Percentiles rank a stretch among this genome's conserved stretches.
Conservation (phyloP, 2,797 vertebrate species). For the Thunnus albacares region DNA sequence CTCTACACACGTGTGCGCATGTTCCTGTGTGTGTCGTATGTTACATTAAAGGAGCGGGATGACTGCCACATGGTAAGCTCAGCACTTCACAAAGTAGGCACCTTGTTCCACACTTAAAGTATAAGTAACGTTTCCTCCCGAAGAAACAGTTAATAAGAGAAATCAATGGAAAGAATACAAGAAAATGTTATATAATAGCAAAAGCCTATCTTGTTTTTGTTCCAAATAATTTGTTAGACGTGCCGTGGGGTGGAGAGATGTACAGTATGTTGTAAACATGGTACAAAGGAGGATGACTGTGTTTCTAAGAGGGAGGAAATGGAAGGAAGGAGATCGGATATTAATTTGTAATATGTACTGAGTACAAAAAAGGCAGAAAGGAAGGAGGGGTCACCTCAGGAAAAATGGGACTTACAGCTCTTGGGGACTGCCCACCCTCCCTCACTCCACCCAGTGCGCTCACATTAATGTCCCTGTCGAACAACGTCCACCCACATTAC, state of each 20-base stretch:
- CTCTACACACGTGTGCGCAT: constrained; percentile 7
- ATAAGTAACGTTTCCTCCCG: constrained; percentile 10
- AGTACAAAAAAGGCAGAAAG: constrained; percentile 39
- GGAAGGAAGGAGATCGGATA: constrained; percentile 55
- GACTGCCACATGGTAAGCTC: constrained; percentile 47
- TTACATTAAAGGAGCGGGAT: constrained; percentile 43
- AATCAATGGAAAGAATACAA: constrained; percentile 37
- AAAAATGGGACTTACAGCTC: constrained; percentile 66
- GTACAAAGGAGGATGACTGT: constrained; percentile 37
- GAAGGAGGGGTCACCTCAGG: constrained; percentile 68
- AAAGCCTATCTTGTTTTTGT: constrained; percentile 51
- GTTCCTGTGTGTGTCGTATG: constrained; percentile 30
- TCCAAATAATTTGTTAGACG: constrained; percentile 41
- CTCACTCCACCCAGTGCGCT: constrained; percentile 42
- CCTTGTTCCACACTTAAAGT: constrained; percentile 27
- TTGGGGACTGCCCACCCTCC: constrained; percentile 33
- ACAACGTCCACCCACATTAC: constrained; percentile 75
- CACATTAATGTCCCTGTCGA: constrained; percentile 74
- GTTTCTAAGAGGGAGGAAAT: constrained; percentile 49
- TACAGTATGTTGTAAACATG: constrained; percentile 55
- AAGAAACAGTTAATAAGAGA: constrained; percentile 43
- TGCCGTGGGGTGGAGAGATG: constrained; percentile 39
- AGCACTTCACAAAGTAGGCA: constrained; percentile 38
- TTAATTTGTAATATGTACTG: constrained; percentile 62
- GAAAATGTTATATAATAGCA: constrained; percentile 49